Base-by-base conservation (phyloP, 2,888 invertebrate genomes). In the Andrena haemorrhoa region DNA sequence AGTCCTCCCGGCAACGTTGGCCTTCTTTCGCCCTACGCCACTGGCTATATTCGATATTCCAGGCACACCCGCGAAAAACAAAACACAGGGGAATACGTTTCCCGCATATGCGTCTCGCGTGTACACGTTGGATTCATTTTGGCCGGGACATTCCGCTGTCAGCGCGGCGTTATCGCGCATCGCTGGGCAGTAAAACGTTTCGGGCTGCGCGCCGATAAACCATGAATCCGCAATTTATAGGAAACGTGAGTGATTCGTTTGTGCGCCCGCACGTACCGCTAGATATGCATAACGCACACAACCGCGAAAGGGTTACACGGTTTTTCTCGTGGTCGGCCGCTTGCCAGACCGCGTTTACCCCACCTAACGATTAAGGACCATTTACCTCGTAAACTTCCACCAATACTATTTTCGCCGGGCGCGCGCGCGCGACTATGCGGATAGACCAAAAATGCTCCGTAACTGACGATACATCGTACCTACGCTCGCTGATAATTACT, bases 161-260 rank as follows among this genome's bases (percentile, higher is more conserved):
- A 88, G 80, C 88, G 70, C 77, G 84, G 79, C 82, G 88, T 86
- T 88, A 88, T 88, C 88, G 88, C 81, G 82, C 82, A 88, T 88
- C 88, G 85, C 85, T 80, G 87, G 83, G 79, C 85, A 82, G 86
- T 86, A 82, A 88, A 88, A 88, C 88, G 88, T 86, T 88, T 88
- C 85, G 81, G 81, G 68, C 82, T 78, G 83, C 64, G 64, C 78
- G 64, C 85, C 87, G 88, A 88, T 88, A 88, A 86, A 88, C 88
- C 88, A 88, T 88, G 86, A 88, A 88, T 88, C 86, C 86, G 86
- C 88, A 88, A 88, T 88, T 88, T 88, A 88, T 83, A 86, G 87
- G 87, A 87, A 87, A 87, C 87, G 88, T 82, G 87, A 87, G 87
- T 84, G 87, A 87, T 87, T 87, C 87, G 88, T 87, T 87, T 86